Evolutionary conservation across 2,113 vertebrate species (phyloP), one percentile per base, ranked within the genome.

Genomic region (Python bivittatus): DNA sequence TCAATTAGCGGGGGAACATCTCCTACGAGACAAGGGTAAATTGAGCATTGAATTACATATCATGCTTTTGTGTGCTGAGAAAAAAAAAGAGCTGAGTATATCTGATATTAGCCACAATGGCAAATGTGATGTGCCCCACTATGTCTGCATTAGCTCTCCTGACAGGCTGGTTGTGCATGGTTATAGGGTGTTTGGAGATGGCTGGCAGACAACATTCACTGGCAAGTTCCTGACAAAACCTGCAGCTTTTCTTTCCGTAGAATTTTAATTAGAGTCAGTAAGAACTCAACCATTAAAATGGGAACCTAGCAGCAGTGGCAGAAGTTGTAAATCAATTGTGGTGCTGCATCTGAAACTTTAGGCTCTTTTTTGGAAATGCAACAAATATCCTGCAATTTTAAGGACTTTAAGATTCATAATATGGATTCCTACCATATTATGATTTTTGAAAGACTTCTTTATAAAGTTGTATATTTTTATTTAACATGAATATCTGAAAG

Each of bases 11-110:
- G 98, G 98, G 98, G 97, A 97, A 99, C 98, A 98, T 98, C 98
- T 99, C 99, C 98, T 98, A 97, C 94, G 98, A 99, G 98, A 99
- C 98, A 95, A 98, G 98, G 98, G 98, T 98, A 99, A 99, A 99
- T 98, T 98, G 99, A 98, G 99, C 98, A 98, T 99, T 98, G 99
- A 99, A 98, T 99, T 99, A 99, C 99, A 98, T 98, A 97, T 98
- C 98, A 97, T 98, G 97, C 98, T 98, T 97, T 95, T 98, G 98
- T 96, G 97, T 97, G 96, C 98, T 97, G 97, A 94, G 97, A 94
- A 96, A 88, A 95, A 96, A 89, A 97, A 96, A 96, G 97, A 94
- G 96, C 95, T 89, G 95, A 85, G 89, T 93, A 95, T 96, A 97
- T 96, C 96, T 96, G 96, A 95, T 96, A 95, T 96, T 95, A 95